Percentiles rank a stretch among this genome's conserved stretches.
Conservation (phyloP, 1,140 invertebrate species). For the Brachionus plicatilis region DNA sequence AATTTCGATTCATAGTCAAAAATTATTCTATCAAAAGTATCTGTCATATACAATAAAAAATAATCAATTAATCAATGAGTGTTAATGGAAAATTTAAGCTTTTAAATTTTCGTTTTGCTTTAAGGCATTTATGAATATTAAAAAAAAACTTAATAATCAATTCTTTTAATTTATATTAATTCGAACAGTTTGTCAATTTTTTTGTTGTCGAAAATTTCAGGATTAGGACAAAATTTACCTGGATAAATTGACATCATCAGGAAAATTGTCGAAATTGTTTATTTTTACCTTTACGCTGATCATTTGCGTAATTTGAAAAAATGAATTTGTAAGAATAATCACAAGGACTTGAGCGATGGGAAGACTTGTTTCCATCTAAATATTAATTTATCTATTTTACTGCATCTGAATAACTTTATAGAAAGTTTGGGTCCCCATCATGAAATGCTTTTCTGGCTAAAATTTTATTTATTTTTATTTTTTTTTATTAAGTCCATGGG, state of each 20-base stretch:
- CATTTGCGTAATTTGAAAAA: not conserved
- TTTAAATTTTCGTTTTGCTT: not conserved
- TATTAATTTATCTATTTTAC: not conserved
- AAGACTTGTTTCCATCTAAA: not conserved
- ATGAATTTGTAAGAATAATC: not conserved
- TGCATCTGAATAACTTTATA: not conserved
- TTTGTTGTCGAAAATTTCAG: not conserved
- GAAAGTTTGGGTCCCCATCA: not conserved
- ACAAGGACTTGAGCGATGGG: not conserved
- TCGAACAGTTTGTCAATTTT: not conserved
- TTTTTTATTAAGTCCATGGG: not conserved
- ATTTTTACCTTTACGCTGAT: not conserved
- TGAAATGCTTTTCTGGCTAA: too few relatives aligned
- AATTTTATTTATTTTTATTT: not conserved
- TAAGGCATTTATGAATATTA: not conserved
- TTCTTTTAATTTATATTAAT: too few relatives aligned
- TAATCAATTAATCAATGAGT: not conserved
- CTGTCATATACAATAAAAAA: not conserved
- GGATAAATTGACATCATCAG: not conserved
- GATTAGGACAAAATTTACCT: not conserved
- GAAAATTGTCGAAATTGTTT: not conserved
- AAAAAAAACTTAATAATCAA: not conserved
- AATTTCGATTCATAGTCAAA: not conserved
- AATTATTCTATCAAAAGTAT: not conserved
- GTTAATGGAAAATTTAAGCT: not conserved